These are phyloP conservation scores for Cyaniris semiargus DNA, from an alignment of 2,888 invertebrate species.

Conservation along the genomic window DNA sequence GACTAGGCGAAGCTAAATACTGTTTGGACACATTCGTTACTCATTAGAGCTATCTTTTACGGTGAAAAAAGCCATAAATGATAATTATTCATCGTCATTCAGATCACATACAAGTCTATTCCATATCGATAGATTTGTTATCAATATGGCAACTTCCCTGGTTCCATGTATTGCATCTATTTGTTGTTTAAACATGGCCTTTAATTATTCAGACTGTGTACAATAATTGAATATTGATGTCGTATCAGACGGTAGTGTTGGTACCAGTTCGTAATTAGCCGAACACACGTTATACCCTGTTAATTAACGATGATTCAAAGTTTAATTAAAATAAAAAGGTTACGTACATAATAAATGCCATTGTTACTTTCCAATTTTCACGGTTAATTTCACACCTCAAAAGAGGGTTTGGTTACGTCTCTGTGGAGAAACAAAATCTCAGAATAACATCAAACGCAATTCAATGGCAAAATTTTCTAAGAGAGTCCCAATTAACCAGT, in stretches of 20 bases:
- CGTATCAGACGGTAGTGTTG: not conserved
- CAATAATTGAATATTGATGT: constrained; percentile 24
- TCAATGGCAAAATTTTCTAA: not conserved
- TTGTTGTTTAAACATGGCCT: constrained; percentile 1
- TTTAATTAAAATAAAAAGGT: not conserved
- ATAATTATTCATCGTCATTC: not conserved
- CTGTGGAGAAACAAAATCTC: not conserved
- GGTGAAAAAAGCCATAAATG: not conserved
- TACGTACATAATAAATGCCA: not conserved
- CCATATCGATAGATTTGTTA: not conserved
- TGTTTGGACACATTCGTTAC: not conserved
- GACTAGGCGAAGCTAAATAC: not conserved
- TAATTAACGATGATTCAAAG: constrained; percentile 18
- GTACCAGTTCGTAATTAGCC: constrained; percentile 6
- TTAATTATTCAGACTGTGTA: constrained; percentile 11
- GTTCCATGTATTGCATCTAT: constrained; percentile 5
- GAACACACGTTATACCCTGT: not conserved
- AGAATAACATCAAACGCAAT: not conserved
- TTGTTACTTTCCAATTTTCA: not conserved
- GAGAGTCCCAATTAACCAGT: not conserved
- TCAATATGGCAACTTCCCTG: constrained; percentile 6
- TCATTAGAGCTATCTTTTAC: not conserved
- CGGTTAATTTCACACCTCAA: not conserved
- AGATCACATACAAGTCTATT: not conserved
- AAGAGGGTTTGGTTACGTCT: not conserved